Evolutionary conservation across 2,888 invertebrate genomes (phyloP), one percentile per base, ranked within the genome.

Genomic region (Adelognathus sp.): DNA sequence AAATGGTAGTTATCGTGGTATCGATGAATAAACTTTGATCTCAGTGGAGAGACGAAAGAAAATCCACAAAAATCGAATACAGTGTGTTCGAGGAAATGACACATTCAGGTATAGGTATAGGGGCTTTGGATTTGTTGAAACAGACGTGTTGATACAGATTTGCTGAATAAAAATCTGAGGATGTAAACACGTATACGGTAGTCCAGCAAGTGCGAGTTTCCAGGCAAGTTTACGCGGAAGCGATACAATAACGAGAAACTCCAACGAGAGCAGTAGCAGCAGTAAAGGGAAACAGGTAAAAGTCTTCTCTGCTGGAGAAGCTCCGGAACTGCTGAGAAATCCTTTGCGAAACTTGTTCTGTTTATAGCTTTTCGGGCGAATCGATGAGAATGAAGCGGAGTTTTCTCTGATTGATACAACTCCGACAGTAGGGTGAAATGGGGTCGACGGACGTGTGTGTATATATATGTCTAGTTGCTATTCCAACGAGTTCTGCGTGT

Each of bases 401-500:
- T 63, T 79, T 71, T 41, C 76, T 79, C 79, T 79, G 85, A 85
- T 82, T 77, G 81, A 76, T 79, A 74, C 63, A 60, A 76, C 67
- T 76, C 81, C 44, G 61, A 66, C 33, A 4, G 39, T 60, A 33
- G 39, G 11, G 29, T 5, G 18, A n/a, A 39, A 64, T 31, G 44
- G 5, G 64, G 31, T 64, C 50, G 50, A 60, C 18, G 50, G 36
- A 29, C 61, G 4, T 29, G 54, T 54, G 16, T 29, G 44, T 39
- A 16, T 60, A 39, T 16, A 18, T 71, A 27, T 50, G 41, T 52
- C n/a, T 41, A 73, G 16, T 41, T 21, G 3, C 29, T 69, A 33
- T 39, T n/a, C n/a, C n/a, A 39, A 9, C 24, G 36, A 18, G n/a
- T 6, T 9, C 60, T 36, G 27, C 36, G 1, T 36, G 16, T 4